Evolutionary conservation across 1,140 invertebrate genomes (phyloP).

Genomic region (Neodiprion virginianus): DNA sequence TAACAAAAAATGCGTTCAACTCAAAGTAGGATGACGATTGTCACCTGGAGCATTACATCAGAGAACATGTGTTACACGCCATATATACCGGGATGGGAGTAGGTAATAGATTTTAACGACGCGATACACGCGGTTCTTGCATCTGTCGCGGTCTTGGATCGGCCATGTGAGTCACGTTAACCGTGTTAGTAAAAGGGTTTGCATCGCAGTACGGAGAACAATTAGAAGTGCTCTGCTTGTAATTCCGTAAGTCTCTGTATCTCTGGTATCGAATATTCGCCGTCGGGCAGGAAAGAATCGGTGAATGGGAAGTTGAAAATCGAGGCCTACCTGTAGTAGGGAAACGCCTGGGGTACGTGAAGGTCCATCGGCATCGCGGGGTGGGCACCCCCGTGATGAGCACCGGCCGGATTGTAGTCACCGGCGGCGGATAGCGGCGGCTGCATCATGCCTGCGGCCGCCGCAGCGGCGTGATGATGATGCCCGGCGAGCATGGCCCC

Average conservation of each 20-base stretch:
- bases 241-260: too few relatives aligned
- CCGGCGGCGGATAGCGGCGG: slow-evolving; percentile 44
- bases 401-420: slow-evolving; percentile 62
- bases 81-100: background rate
- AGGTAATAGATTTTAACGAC: background rate
- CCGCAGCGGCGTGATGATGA: slow-evolving; percentile 62
- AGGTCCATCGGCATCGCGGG: slow-evolving; percentile 83
- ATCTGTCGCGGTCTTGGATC: background rate
- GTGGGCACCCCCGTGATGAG: slow-evolving; percentile 55
- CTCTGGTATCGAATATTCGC: too few relatives aligned
- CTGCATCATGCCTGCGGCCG: slow-evolving; percentile 69
- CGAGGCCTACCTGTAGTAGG: slow-evolving; percentile 79
- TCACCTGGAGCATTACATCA: background rate
- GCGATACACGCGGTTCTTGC: background rate
- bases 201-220: background rate
- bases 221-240: background rate
- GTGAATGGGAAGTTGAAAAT: too few relatives aligned
- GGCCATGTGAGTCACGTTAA: background rate
- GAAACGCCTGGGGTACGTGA: slow-evolving; percentile 86
- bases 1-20: background rate
- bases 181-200: too few relatives aligned
- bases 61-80: background rate
- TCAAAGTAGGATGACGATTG: background rate
- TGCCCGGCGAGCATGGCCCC: slow-evolving; percentile 58
- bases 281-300: too few relatives aligned